phyloP scores from a whole-genome alignment of 1,140 invertebrate genomes.

The Macrocentrus cingulum region DNA sequence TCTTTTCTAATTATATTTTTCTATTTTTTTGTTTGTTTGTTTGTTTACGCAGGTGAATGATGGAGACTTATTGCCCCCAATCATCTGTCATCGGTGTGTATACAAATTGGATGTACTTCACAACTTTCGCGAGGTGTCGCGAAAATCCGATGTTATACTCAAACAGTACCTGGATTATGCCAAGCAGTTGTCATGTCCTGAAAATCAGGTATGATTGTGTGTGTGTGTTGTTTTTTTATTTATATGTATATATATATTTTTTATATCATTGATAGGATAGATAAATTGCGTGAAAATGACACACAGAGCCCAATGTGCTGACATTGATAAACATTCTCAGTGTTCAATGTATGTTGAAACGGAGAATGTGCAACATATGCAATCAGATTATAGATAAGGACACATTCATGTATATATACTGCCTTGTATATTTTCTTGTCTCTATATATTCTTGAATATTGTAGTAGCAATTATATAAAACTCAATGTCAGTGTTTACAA shows the following conservation, averaged over 20 bases:
- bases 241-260: neutral
- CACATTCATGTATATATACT: slow-evolving; percentile 31
- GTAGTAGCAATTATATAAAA: slow-evolving; percentile 21
- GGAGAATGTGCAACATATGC: slow-evolving; percentile 46
- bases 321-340: slow-evolving; percentile 40
- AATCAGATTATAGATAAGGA: slow-evolving; percentile 51
- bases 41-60: slow-evolving; percentile 51
- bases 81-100: slow-evolving; percentile 58
- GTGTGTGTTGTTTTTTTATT: neutral
- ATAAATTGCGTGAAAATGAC: slow-evolving; percentile 5
- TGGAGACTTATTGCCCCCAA: slow-evolving; percentile 57
- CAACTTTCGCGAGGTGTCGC: slow-evolving; percentile 58
- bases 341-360: slow-evolving; percentile 50
- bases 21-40: no score
- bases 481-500: slow-evolving; percentile 20
- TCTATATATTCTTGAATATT: slow-evolving; percentile 22
- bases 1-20: no score
- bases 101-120: slow-evolving; percentile 58
- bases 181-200: slow-evolving; percentile 51
- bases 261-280: slow-evolving; percentile 1
- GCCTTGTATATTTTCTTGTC: slow-evolving; percentile 13
- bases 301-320: slow-evolving; percentile 34
- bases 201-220: slow-evolving; percentile 44
- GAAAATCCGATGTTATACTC: slow-evolving; percentile 59
- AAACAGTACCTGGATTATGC: slow-evolving; percentile 60